Conservation (phyloP, 2,797 vertebrate species). For the Coluber constrictor region DNA sequence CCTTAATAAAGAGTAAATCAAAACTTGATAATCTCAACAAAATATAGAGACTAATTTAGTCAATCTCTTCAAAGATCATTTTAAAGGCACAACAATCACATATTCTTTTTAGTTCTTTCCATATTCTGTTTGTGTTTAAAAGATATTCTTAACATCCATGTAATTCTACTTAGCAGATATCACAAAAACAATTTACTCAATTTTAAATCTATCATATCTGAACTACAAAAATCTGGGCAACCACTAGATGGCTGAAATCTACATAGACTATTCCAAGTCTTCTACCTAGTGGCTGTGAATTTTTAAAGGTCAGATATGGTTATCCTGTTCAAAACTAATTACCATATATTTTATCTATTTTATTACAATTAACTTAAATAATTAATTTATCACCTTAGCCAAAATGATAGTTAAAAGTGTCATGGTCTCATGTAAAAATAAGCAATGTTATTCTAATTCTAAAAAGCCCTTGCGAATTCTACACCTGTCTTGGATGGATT, state of each 20-base stretch:
- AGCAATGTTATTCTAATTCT: neutral
- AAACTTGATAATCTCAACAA: constrained; percentile 2
- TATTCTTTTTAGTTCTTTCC: accelerated
- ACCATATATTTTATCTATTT: neutral
- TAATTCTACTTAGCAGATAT: neutral
- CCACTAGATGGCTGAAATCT: neutral
- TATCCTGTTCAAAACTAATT: neutral
- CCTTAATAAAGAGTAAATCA: neutral
- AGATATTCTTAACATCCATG: accelerated
- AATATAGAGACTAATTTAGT: neutral
- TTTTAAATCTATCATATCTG: neutral
- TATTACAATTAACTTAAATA: neutral
- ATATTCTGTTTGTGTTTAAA: neutral
- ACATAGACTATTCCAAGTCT: neutral
- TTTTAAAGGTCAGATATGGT: neutral
- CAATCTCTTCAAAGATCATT: neutral
- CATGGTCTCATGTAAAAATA: neutral
- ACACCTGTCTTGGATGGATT: neutral
- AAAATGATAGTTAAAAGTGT: neutral
- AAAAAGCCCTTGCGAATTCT: neutral
- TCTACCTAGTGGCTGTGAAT: neutral
- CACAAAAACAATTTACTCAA: neutral
- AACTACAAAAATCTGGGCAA: neutral
- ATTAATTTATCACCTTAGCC: neutral
- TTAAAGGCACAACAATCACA: neutral